Evolutionary conservation across 2,888 invertebrate genomes (phyloP).

Genomic region (Eupithecia dodoneata): DNA sequence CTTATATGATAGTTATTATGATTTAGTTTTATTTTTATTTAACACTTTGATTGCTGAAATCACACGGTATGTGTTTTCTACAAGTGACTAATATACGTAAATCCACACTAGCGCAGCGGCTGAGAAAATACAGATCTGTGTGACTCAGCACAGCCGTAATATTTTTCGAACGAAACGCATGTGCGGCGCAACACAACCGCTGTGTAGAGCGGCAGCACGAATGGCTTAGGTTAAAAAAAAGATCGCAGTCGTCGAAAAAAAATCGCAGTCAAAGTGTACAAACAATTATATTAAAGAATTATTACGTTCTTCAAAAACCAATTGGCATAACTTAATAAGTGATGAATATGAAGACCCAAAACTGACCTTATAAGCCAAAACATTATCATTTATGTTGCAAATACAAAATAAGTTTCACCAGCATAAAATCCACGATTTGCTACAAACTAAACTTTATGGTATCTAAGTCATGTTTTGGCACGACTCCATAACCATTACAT

Average conservation of each 20-base stretch:
- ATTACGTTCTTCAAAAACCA: not conserved
- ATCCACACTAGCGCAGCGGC: too few relatives aligned
- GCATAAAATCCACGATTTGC: not conserved
- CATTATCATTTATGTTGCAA: not conserved
- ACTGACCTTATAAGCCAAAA: not conserved
- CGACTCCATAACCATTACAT: not conserved
- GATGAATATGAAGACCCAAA: not conserved
- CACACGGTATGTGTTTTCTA: too few relatives aligned
- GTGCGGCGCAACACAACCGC: too few relatives aligned
- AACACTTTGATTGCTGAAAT: too few relatives aligned
- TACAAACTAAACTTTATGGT: not conserved
- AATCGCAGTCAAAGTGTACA: too few relatives aligned
- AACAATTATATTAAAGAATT: not conserved
- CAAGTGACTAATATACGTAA: too few relatives aligned
- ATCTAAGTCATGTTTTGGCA: conserved; percentile 26
- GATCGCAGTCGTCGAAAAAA: too few relatives aligned
- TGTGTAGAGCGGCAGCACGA: too few relatives aligned
- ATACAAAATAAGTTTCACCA: not conserved
- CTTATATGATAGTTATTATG: not conserved
- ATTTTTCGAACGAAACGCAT: too few relatives aligned
- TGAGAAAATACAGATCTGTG: too few relatives aligned
- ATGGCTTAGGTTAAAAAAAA: too few relatives aligned
- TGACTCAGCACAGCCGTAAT: too few relatives aligned
- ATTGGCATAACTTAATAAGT: not conserved
- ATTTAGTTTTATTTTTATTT: not conserved